phyloP scores from a whole-genome alignment of 2,797 vertebrate species.

The Nothura maculosa region DNA sequence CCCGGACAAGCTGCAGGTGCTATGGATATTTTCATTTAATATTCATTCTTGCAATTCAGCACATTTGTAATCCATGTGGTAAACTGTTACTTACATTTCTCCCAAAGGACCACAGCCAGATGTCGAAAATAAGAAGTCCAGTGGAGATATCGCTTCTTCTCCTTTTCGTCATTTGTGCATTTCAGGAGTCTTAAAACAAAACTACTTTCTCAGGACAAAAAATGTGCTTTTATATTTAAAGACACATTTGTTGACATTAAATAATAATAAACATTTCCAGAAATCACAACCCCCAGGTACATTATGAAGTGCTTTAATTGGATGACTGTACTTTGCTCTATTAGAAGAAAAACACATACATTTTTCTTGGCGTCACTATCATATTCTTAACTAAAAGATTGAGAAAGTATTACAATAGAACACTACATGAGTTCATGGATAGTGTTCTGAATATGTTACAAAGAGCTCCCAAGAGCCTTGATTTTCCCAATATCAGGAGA shows the following conservation, averaged over 20 bases:
- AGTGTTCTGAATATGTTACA: conserved; percentile 30
- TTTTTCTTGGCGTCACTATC: background rate
- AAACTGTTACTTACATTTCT: conserved; percentile 86
- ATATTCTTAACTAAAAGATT: background rate
- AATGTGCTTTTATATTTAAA: conserved; percentile 67
- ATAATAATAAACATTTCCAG: conserved; percentile 71
- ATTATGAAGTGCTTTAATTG: conserved; percentile 59
- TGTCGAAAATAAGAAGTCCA: conserved; percentile 73
- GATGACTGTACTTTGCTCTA: conserved; percentile 41
- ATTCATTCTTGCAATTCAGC: conserved; percentile 89
- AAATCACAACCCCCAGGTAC: conserved; percentile 49
- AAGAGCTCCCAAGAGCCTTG: conserved; percentile 47
- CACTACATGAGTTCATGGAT: conserved; percentile 36
- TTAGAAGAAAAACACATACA: conserved; percentile 37
- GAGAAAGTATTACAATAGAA: background rate
- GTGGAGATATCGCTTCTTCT: conserved; percentile 72
- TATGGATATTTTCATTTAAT: conserved; percentile 88
- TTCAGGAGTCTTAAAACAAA: conserved; percentile 80
- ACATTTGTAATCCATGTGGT: conserved; percentile 89
- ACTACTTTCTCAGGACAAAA: conserved; percentile 74
- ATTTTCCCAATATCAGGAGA: conserved; percentile 36
- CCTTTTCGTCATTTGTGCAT: conserved; percentile 65
- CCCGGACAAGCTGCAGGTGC: conserved; percentile 86
- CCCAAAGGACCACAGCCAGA: conserved; percentile 77
- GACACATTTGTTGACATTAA: conserved; percentile 76